A percentile compares a stretch with the other conserved stretches of the same genome.
These are phyloP conservation scores for Megamerina dolium DNA, from an alignment of 2,888 invertebrate genomes.

Conservation along the genomic window DNA sequence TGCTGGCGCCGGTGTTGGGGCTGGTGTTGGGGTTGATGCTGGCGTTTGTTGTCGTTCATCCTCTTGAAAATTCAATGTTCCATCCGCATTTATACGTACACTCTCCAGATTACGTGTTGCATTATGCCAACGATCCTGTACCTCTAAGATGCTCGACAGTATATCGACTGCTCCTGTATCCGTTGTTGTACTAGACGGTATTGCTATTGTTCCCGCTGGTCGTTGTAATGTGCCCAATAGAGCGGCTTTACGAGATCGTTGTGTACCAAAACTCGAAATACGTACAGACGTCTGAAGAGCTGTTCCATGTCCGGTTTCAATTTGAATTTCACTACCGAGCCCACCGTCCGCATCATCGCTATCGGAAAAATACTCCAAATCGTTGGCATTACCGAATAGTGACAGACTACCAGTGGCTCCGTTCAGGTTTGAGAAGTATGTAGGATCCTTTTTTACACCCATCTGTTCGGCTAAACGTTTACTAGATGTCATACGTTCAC, in stretches of 20 bases:
- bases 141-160: conserved; percentile 63
- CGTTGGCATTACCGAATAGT: conserved; percentile 62
- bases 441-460: conserved; percentile 33
- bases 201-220: conserved; percentile 2
- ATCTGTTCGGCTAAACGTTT: conserved; percentile 39
- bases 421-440: conserved; percentile 23
- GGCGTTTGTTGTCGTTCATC: neutral
- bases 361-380: conserved; percentile 63
- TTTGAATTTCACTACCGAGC: conserved; percentile 40
- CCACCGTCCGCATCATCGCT: conserved; percentile 49
- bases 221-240: conserved; percentile 28
- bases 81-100: conserved; percentile 52
- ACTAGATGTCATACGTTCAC: conserved; percentile 32
- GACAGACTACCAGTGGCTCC: conserved; percentile 50
- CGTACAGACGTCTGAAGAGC: conserved; percentile 45
- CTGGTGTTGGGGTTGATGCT: neutral
- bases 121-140: conserved; percentile 66
- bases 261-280: conserved; percentile 32
- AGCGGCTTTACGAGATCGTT: conserved; percentile 36
- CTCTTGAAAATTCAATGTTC: conserved; percentile 53
- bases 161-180: conserved; percentile 52
- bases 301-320: conserved; percentile 48
- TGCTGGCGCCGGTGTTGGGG: neutral
- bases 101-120: conserved; percentile 55
- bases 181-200: neutral